Conservation (phyloP, 1,140 invertebrate genomes). For the Homalodisca vitripennis region DNA sequence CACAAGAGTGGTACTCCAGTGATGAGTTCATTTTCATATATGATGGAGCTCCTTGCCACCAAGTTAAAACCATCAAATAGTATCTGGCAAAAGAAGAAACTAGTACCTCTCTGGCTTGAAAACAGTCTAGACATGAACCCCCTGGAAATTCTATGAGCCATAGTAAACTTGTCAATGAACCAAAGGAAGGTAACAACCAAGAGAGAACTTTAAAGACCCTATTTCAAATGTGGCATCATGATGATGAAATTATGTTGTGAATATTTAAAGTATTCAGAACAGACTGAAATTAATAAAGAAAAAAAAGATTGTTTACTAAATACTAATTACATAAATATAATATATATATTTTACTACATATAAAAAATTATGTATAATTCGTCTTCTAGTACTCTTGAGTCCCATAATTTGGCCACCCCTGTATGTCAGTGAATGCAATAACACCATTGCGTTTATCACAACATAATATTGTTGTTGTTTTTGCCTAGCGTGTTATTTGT, state of each 20-base stretch:
- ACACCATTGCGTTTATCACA: too few species aligned
- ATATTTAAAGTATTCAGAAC: too few species aligned
- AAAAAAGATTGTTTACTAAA: too few species aligned
- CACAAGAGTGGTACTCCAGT: conserved; percentile 13
- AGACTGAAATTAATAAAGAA: too few species aligned
- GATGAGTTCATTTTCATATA: conserved; percentile 21
- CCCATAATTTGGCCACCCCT: too few species aligned
- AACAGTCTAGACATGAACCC: conserved; percentile 13
- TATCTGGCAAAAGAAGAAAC: background rate
- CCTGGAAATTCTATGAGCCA: conserved; percentile 16
- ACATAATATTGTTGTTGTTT: too few species aligned
- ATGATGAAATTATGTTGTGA: conserved; percentile 6
- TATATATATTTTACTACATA: too few species aligned
- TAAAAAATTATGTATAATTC: too few species aligned
- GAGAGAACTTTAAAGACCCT: background rate
- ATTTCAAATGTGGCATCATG: background rate
- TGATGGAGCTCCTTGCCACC: conserved; percentile 24
- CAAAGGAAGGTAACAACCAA: background rate
- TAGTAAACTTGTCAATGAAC: background rate
- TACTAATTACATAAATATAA: too few species aligned
- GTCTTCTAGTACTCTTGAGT: too few species aligned
- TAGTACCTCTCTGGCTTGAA: conserved; percentile 17
- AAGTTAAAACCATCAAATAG: background rate
- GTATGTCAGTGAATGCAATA: too few species aligned
- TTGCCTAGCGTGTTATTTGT: too few species aligned